phyloP scores from a whole-genome alignment of 2,888 invertebrate genomes.

The Salticus scenicus region DNA sequence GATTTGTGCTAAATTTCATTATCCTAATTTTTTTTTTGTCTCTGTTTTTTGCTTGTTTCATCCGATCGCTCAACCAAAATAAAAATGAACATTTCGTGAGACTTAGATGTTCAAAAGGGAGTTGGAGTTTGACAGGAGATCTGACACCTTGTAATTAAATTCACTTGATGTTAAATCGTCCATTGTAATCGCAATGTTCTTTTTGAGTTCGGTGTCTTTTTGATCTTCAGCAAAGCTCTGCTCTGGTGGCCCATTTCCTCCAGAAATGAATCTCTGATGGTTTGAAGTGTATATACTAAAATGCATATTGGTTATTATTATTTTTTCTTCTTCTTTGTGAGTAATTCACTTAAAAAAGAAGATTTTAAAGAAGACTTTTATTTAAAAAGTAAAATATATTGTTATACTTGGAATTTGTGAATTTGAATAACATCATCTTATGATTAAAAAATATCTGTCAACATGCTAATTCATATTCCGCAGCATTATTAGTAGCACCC shows the following conservation, averaged over 20 bases:
- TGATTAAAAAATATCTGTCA: too few species aligned
- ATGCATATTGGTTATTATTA: conserved; percentile 30
- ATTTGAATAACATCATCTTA: too few species aligned
- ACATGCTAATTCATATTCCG: too few species aligned
- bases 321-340: conserved; percentile 22
- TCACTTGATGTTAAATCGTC: conserved; percentile 44
- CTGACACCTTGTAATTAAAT: conserved; percentile 62
- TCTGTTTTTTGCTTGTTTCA: conserved; percentile 6
- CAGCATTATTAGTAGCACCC: too few species aligned
- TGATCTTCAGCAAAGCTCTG: conserved; percentile 30
- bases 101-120: neutral
- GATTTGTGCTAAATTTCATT: conserved; percentile 24
- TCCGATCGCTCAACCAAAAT: conserved; percentile 17
- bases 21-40: neutral
- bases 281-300: conserved; percentile 40
- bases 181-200: conserved; percentile 32
- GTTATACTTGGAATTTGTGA: too few species aligned
- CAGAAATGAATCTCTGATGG: conserved; percentile 16
- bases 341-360: too few species aligned
- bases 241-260: conserved; percentile 47
- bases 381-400: too few species aligned
- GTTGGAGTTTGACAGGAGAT: conserved; percentile 6
- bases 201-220: conserved; percentile 16
- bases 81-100: conserved; percentile 53
- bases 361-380: too few species aligned